phyloP scores from a whole-genome alignment of 2,888 invertebrate genomes.

The Drosophila acutilabella region DNA sequence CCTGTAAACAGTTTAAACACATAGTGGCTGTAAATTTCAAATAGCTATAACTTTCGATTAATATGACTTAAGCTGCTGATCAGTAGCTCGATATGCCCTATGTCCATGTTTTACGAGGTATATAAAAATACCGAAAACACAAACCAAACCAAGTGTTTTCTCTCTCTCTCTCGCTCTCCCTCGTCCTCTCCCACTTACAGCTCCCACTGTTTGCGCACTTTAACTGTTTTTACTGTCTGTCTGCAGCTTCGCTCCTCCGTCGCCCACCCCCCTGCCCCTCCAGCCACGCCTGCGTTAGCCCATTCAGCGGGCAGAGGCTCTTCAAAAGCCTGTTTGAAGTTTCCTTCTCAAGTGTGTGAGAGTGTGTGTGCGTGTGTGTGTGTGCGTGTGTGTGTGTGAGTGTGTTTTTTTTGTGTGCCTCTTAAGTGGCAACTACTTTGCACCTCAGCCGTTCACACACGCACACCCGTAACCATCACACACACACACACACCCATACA shows the following conservation, averaged over 20 bases:
- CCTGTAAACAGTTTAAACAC: too few relatives aligned
- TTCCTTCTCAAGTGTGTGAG: slow-evolving; percentile 46
- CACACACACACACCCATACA: slow-evolving; percentile 13
- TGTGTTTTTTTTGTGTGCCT: slow-evolving; percentile 29
- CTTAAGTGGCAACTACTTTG: slow-evolving; percentile 79
- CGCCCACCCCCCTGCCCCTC: neutral
- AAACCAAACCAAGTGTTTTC: slow-evolving; percentile 16
- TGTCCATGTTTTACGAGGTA: neutral
- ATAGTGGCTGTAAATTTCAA: too few relatives aligned
- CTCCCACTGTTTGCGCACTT: slow-evolving; percentile 35
- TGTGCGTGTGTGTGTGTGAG: too few relatives aligned
- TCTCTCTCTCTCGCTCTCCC: neutral
- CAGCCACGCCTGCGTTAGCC: slow-evolving; percentile 8
- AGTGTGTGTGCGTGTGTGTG: slow-evolving; percentile 39
- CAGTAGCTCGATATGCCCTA: neutral
- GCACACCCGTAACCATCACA: slow-evolving; percentile 3
- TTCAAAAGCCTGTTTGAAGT: slow-evolving; percentile 46
- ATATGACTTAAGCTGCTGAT: too few relatives aligned
- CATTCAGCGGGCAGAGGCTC: slow-evolving; percentile 43
- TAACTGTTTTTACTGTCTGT: slow-evolving; percentile 49
- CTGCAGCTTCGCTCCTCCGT: slow-evolving; percentile 2
- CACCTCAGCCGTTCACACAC: slow-evolving; percentile 69
- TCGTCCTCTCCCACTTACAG: too few relatives aligned
- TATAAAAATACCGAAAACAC: slow-evolving; percentile 15
- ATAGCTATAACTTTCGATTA: too few relatives aligned